Base-by-base conservation (phyloP, 2,113 vertebrate species). In the Amphilophus citrinellus region DNA sequence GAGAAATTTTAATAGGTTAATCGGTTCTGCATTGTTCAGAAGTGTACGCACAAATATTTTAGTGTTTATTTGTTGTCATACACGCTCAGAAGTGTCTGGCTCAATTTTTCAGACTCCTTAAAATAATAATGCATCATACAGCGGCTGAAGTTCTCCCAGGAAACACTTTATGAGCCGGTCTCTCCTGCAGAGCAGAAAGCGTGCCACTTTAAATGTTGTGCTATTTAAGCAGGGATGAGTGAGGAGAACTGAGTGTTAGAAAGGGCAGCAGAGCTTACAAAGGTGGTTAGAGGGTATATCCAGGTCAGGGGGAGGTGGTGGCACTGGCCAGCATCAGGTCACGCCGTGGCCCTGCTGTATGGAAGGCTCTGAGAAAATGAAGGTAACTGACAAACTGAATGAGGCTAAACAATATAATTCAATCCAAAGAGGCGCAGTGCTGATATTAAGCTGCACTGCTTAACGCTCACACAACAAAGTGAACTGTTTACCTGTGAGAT, bases 321-420 rank as follows among this genome's bases (percentile, higher is more conserved):
- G 15, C 44, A 24, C 5, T 13, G 63, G 77, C 65, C 56, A 37
- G 30, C 32, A 5, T 47, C 22, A 10, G 22, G 78, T 47, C 60
- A 60, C 47, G 2, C n/a, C 18, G 71, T 39, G 75, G 66, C 82
- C 50, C 66, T 73, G 53, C 66, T 73, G 24, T 20, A 47, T 73
- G 18, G 53, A 50, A 71, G 13, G 66, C 17, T 24, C 24, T 32
- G 24, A 44, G 17, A 5, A 53, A 53, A 32, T 73, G 10, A 73
- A 32, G 68, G 47, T 53, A 53, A 84, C 79, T 27, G 37, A 63
- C 17, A 1, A 60, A n/a, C 39, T 60, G 76, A 77, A 77, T 18
- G 11, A n/a, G 53, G 77, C 84, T 20, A 60, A 59, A 80, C 60
- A 24, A 14, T 66, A 30, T 56, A 83, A 77, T 56, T 17, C 60